Percentiles rank a stretch among this genome's conserved stretches.
phyloP scores from a whole-genome alignment of 2,113 vertebrate species.

The Spheniscus mendiculus region DNA sequence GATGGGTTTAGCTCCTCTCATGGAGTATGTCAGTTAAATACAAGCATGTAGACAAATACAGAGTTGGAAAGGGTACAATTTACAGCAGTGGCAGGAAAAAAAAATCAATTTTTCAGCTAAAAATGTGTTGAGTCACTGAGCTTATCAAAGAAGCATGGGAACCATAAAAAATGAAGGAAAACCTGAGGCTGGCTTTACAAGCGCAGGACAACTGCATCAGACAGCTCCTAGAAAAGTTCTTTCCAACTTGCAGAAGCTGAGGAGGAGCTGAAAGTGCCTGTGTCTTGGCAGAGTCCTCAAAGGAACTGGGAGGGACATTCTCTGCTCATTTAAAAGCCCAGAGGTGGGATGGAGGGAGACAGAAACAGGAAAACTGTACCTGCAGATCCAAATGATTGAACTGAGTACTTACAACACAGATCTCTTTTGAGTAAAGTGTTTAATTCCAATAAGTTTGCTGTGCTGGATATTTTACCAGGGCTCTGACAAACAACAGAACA shows the following conservation, averaged over 20 bases:
- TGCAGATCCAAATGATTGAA: background rate
- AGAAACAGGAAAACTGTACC: background rate
- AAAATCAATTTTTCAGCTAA: background rate
- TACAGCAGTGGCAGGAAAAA: background rate
- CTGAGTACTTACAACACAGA: background rate
- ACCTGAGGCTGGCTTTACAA: background rate
- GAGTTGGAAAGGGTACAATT: background rate
- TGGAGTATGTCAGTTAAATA: background rate
- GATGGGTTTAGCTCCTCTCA: background rate
- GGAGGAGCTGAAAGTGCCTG: background rate
- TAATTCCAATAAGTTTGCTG: background rate
- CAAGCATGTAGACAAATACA: background rate
- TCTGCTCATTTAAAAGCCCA: background rate
- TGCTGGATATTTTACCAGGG: background rate
- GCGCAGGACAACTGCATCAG: background rate
- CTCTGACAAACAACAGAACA: background rate
- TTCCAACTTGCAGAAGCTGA: background rate
- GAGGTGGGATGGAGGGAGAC: background rate
- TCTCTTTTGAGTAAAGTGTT: background rate
- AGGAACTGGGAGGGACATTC: background rate
- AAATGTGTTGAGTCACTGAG: background rate
- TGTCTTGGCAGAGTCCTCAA: background rate
- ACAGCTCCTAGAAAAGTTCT: background rate
- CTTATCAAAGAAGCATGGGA: background rate
- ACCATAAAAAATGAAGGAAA: background rate